A percentile compares a stretch with the other conserved stretches of the same genome.
phyloP scores from a whole-genome alignment of 2,113 vertebrate species.

The Macrotis lagotis region DNA sequence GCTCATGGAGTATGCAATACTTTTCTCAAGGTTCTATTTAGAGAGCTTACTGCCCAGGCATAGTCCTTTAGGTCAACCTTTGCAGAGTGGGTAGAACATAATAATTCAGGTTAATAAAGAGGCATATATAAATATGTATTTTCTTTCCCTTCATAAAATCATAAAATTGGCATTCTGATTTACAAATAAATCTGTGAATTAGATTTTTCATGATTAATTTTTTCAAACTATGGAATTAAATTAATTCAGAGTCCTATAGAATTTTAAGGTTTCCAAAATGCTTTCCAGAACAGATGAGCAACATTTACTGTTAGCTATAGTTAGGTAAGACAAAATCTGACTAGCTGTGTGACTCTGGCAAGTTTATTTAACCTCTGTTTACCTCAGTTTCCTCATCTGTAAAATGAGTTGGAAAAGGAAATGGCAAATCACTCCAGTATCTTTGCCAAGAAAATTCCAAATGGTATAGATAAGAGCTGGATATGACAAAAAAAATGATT shows the following conservation, averaged over 20 bases:
- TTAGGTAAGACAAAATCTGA: background rate
- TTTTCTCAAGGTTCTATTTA: background rate
- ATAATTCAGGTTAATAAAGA: constrained; percentile 54
- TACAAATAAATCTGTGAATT: constrained; percentile 61
- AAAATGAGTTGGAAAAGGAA: background rate
- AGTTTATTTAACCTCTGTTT: background rate
- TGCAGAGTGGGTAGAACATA: constrained; percentile 26
- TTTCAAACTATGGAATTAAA: background rate
- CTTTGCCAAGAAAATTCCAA: background rate
- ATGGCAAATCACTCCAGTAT: background rate
- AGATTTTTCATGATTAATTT: background rate
- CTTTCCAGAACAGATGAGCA: constrained; percentile 61
- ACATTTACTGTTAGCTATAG: background rate
- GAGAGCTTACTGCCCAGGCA: background rate
- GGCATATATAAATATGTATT: too few relatives aligned
- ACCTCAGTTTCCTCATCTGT: background rate
- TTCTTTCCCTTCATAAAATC: constrained; percentile 53
- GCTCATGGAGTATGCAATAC: constrained; percentile 14
- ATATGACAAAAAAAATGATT: background rate
- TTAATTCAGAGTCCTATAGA: background rate
- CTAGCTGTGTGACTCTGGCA: background rate
- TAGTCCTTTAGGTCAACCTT: background rate
- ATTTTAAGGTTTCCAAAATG: constrained; percentile 70
- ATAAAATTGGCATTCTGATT: constrained; percentile 63
- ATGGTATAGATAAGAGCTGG: background rate